Evolutionary conservation across 2,797 vertebrate genomes (phyloP).

Genomic region (Falco rusticolus): DNA sequence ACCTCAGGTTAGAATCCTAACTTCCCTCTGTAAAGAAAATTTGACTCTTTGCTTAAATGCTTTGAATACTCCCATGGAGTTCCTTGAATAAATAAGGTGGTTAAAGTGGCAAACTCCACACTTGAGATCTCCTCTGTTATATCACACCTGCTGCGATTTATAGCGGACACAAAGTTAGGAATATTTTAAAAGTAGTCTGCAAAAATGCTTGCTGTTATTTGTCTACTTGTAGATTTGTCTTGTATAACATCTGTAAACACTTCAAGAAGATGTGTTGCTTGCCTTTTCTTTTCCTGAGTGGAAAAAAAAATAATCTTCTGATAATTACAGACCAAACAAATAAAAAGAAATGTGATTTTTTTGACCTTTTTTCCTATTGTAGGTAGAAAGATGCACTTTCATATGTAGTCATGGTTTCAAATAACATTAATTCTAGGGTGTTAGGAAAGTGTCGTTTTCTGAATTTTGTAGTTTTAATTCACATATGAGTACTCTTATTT

Average conservation of each 20-base stretch:
- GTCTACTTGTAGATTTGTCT: background rate
- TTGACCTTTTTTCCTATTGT: background rate
- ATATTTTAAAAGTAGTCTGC: background rate
- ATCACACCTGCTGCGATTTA: background rate
- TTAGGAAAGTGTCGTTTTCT: background rate
- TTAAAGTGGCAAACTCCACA: background rate
- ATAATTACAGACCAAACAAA: background rate
- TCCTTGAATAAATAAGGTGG: background rate
- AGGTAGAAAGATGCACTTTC: background rate
- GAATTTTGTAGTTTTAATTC: background rate
- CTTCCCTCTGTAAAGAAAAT: background rate
- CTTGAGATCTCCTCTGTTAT: background rate
- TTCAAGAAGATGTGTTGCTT: background rate
- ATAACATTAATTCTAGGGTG: background rate
- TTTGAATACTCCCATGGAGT: background rate
- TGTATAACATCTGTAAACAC: background rate
- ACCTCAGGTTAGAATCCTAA: background rate
- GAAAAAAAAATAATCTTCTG: background rate
- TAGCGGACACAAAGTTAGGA: background rate
- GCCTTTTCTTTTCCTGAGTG: background rate
- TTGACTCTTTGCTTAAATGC: background rate
- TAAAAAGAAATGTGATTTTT: background rate
- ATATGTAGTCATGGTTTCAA: background rate
- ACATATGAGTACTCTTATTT: background rate
- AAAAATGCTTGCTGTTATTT: background rate